A percentile compares a stretch with the other conserved stretches of the same genome.
Conservation (phyloP, 2,797 vertebrate genomes). For the Oreonectes daqikongensis region DNA sequence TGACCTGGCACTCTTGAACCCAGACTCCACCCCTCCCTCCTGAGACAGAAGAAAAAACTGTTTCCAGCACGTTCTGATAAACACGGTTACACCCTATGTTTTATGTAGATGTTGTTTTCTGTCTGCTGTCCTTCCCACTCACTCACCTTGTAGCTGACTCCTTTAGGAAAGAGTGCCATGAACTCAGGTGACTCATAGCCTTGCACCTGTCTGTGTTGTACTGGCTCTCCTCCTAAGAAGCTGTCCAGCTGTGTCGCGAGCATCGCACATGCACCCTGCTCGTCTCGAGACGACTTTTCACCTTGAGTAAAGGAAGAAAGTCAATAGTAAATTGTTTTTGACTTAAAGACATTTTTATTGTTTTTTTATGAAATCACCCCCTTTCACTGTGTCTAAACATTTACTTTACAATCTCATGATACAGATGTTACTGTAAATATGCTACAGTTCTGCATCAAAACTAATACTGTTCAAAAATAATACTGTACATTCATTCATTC, state of each 20-base stretch:
- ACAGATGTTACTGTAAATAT: neutral
- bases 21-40: slow-evolving; percentile 80
- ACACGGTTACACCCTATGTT: neutral
- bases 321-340: too few relatives aligned
- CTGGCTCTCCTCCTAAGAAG: slow-evolving; percentile 81
- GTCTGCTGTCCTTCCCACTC: too few relatives aligned
- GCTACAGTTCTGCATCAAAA: too few relatives aligned
- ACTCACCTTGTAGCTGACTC: slow-evolving; percentile 86
- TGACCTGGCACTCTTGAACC: slow-evolving; percentile 74
- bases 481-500: too few relatives aligned
- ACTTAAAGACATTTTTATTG: too few relatives aligned
- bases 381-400: neutral
- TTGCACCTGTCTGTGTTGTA: slow-evolving; percentile 86
- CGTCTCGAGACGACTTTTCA: slow-evolving; percentile 83
- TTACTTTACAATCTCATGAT: neutral
- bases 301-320: slow-evolving; percentile 67
- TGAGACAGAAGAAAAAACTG: slow-evolving; percentile 52
- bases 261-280: slow-evolving; percentile 87
- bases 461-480: too few relatives aligned
- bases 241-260: slow-evolving; percentile 86
- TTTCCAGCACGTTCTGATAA: neutral
- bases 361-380: too few relatives aligned
- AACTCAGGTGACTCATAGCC: slow-evolving; percentile 84
- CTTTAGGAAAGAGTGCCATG: slow-evolving; percentile 85
- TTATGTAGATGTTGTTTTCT: too few relatives aligned